Percentiles rank a stretch among this genome's conserved stretches.
These are phyloP conservation scores for Mormoops blainvillei DNA, from an alignment of 2,113 vertebrate genomes.

Conservation along the genomic window DNA sequence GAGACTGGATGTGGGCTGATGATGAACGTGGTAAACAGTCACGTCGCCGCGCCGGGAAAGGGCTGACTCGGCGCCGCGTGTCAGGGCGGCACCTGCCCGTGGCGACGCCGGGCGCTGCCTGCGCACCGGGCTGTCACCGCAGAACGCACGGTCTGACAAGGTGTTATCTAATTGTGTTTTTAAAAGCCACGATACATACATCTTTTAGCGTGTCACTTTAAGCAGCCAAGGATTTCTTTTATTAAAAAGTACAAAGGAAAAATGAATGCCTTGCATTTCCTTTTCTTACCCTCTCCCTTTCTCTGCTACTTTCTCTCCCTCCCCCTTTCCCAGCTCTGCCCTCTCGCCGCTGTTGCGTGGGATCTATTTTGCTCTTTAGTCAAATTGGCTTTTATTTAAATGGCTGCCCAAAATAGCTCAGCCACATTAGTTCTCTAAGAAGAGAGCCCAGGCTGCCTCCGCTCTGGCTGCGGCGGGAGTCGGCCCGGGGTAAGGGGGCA, in stretches of 20 bases:
- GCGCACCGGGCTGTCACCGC: conserved; percentile 86
- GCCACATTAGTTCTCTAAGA: conserved; percentile 77
- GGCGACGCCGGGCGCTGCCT: conserved; percentile 81
- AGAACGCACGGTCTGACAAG: conserved; percentile 89
- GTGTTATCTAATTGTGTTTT: conserved; percentile 95
- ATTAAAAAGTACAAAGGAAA: conserved; percentile 85
- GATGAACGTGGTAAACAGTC: conserved; percentile 86
- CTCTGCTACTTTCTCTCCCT: conserved; percentile 22
- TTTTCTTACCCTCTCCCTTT: conserved; percentile 8
- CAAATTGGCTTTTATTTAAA: conserved; percentile 87
- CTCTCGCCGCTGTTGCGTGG: conserved; percentile 78
- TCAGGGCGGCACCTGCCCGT: conserved; percentile 84
- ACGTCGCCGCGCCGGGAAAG: conserved; percentile 85
- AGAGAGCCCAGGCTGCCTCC: conserved; percentile 78
- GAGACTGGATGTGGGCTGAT: conserved; percentile 86
- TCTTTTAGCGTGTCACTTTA: conserved; percentile 88
- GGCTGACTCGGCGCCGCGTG: conserved; percentile 87
- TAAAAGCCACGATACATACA: conserved; percentile 88
- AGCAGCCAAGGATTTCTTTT: conserved; percentile 83
- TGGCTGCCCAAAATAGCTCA: conserved; percentile 82
- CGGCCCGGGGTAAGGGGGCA: conserved; percentile 64
- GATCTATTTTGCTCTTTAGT: conserved; percentile 85
- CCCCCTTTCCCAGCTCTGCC: conserved; percentile 78
- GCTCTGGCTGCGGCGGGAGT: conserved; percentile 74
- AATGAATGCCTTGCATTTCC: conserved; percentile 85